Conservation (phyloP, 2,888 invertebrate species). For the Pyrocoelia pectoralis region DNA sequence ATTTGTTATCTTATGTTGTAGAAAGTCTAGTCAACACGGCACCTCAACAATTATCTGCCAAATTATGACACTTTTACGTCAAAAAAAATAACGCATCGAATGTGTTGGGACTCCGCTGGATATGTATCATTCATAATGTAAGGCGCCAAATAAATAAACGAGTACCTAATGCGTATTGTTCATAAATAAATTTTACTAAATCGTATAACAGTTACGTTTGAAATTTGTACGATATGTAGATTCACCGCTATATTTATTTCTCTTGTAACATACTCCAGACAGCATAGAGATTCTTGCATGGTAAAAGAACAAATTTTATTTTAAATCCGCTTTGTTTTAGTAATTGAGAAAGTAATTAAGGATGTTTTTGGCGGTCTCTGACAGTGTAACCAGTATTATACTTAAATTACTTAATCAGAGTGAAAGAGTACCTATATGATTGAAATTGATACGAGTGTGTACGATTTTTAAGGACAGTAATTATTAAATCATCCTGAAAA, state of each 20-base stretch:
- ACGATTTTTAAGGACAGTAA: no score
- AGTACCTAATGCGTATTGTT: neutral
- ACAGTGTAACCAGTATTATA: no score
- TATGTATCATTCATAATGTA: constrained; percentile 37
- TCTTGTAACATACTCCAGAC: constrained; percentile 14
- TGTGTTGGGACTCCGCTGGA: constrained; percentile 5
- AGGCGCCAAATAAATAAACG: constrained; percentile 41
- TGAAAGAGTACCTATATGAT: no score
- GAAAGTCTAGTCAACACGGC: constrained; percentile 54
- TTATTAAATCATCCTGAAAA: no score
- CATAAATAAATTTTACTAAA: no score
- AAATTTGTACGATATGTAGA: neutral
- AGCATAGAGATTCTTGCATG: neutral
- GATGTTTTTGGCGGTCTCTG: no score
- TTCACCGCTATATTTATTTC: constrained; percentile 18
- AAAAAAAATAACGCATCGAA: constrained; percentile 30
- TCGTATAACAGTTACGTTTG: neutral
- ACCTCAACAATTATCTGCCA: constrained; percentile 57
- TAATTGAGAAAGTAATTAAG: neutral
- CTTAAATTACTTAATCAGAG: no score
- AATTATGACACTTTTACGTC: constrained; percentile 54
- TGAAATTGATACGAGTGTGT: no score
- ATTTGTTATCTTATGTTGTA: constrained; percentile 39
- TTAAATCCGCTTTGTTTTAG: constrained; percentile 4
- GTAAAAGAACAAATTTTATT: neutral